Evolutionary conservation across 2,113 vertebrate genomes (phyloP).

Genomic region (Prietella phreatophila): DNA sequence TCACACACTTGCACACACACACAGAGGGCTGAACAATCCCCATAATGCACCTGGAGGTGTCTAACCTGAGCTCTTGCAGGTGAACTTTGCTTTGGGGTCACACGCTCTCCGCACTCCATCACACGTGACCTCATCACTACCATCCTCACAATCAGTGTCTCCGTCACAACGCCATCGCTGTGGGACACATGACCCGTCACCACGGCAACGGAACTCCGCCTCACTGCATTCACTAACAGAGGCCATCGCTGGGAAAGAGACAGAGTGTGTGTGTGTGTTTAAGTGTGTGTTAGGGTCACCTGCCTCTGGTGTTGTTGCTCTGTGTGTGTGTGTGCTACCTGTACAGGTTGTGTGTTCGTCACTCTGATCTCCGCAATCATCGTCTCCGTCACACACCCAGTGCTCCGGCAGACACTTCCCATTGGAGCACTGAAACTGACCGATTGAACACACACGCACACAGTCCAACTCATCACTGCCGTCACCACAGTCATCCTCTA

Average conservation of each 20-base stretch:
- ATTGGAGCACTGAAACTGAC: constrained; percentile 79
- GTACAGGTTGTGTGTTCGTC: constrained; percentile 79
- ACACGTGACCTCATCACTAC: constrained; percentile 80
- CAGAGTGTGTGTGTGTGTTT: background rate
- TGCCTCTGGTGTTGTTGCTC: background rate
- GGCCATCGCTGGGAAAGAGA: constrained; percentile 62
- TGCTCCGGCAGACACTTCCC: constrained; percentile 81
- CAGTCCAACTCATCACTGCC: constrained; percentile 82
- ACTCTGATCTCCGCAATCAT: constrained; percentile 85
- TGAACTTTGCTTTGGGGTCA: constrained; percentile 82
- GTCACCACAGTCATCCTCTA: constrained; percentile 85
- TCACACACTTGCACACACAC: background rate
- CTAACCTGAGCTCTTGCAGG: constrained; percentile 79
- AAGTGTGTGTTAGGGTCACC: background rate
- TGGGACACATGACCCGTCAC: constrained; percentile 80
- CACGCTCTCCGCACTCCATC: constrained; percentile 75
- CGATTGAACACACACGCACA: constrained; percentile 72
- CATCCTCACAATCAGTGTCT: constrained; percentile 86
- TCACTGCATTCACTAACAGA: constrained; percentile 71
- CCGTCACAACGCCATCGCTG: constrained; percentile 83
- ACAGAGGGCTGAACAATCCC: background rate
- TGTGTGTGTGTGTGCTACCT: constrained; percentile 60
- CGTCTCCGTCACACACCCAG: constrained; percentile 84
- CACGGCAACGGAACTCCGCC: constrained; percentile 79
- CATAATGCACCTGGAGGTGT: background rate